A percentile compares a stretch with the other conserved stretches of the same genome.
Conservation (phyloP, 2,113 vertebrate genomes). For the Dermatemys mawii region DNA sequence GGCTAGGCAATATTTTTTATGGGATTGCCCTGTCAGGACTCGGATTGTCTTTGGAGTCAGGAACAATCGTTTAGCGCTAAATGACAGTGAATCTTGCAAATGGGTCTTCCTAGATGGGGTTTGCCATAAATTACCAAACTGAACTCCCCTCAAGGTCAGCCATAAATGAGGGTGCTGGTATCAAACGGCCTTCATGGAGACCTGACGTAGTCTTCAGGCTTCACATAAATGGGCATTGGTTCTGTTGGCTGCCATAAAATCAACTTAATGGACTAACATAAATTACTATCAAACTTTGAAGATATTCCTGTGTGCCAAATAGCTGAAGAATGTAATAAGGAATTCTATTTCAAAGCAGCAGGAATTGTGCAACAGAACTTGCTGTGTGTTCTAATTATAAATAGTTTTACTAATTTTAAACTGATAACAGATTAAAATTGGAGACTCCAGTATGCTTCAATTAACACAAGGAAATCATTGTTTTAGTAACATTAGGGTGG, state of each 20-base stretch:
- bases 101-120: constrained; percentile 86
- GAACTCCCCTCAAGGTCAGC: constrained; percentile 87
- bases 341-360: constrained; percentile 37
- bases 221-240: constrained; percentile 54
- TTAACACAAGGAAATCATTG: constrained; percentile 8
- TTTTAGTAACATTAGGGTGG: constrained; percentile 30
- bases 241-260: constrained; percentile 72
- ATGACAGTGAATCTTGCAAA: constrained; percentile 94
- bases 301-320: constrained; percentile 43
- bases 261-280: constrained; percentile 72
- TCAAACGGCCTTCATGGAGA: constrained; percentile 70
- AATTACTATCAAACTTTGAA: constrained; percentile 75
- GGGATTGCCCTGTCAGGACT: constrained; percentile 87
- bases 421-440: constrained; percentile 44
- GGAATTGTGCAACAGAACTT: constrained; percentile 50
- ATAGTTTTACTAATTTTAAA: constrained; percentile 54
- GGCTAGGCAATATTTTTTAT: constrained; percentile 87
- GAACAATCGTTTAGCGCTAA: constrained; percentile 85
- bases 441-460: constrained; percentile 25
- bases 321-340: constrained; percentile 33
- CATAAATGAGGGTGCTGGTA: constrained; percentile 77
- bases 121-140: constrained; percentile 88
- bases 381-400: constrained; percentile 28
- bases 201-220: constrained; percentile 47
- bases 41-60: constrained; percentile 88